Evolutionary conservation across 2,888 invertebrate species (phyloP).

Genomic region (Caenorhabditis doughertyi): DNA sequence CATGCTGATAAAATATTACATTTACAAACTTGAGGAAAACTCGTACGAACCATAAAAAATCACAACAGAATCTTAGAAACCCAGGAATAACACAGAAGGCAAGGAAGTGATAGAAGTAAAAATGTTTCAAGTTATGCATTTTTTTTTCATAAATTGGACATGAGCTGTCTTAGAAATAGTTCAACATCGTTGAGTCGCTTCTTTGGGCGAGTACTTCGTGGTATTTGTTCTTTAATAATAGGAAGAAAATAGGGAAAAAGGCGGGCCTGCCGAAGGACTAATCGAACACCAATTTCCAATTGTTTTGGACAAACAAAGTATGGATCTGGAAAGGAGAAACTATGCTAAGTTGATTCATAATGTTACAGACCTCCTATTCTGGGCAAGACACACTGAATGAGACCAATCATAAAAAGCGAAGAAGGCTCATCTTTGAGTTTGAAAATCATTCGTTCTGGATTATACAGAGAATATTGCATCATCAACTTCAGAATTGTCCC

Average conservation of each 20-base stretch:
- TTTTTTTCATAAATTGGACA: conserved; percentile 22
- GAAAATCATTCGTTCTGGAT: conserved; percentile 44
- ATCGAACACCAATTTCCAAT: conserved; percentile 46
- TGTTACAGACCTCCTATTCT: conserved; percentile 44
- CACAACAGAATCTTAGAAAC: not conserved
- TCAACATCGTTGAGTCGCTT: conserved; percentile 40
- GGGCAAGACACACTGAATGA: conserved; percentile 42
- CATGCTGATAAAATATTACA: not conserved
- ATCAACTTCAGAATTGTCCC: conserved; percentile 45
- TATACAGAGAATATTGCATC: conserved; percentile 49
- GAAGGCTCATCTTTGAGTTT: conserved; percentile 50
- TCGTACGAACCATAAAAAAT: not conserved
- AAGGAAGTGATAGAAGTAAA: not conserved
- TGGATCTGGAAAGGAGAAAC: conserved; percentile 15
- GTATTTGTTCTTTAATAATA: conserved; percentile 38
- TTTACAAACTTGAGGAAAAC: not conserved
- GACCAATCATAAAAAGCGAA: conserved; percentile 43
- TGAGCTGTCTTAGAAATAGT: conserved; percentile 25
- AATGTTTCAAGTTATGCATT: too few species aligned
- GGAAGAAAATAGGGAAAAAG: conserved; percentile 50
- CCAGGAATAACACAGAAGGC: not conserved
- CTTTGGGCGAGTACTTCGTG: conserved; percentile 17
- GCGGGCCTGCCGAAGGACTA: conserved; percentile 49
- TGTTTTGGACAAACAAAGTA: conserved; percentile 54
- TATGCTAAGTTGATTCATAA: not conserved